Evolutionary conservation across 2,797 vertebrate species (phyloP).

Genomic region (Tapera naevia): DNA sequence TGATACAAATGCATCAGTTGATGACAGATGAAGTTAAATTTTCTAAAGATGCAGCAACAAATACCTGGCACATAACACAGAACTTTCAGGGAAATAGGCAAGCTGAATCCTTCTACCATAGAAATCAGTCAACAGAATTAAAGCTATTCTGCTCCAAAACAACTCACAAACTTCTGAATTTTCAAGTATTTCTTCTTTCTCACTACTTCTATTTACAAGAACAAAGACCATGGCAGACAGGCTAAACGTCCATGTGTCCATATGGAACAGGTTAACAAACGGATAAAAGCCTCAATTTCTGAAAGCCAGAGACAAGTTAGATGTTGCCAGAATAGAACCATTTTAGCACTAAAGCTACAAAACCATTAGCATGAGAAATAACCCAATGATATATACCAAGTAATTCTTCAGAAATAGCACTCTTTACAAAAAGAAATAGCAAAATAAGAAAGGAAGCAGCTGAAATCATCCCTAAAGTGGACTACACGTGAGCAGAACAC

Average conservation of each 20-base stretch:
- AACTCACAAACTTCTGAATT: neutral
- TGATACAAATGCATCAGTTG: neutral
- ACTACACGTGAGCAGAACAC: neutral
- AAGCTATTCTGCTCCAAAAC: neutral
- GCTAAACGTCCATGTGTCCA: neutral
- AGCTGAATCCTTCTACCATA: neutral
- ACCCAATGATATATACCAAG: neutral
- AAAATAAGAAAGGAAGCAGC: neutral
- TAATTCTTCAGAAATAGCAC: neutral
- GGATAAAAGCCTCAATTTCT: neutral
- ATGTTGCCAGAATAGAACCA: neutral
- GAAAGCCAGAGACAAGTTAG: neutral
- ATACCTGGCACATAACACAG: rapidly evolving
- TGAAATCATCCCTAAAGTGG: neutral
- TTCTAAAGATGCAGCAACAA: neutral
- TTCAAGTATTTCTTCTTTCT: neutral
- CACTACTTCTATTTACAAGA: neutral
- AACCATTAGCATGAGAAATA: neutral
- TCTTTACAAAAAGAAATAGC: neutral
- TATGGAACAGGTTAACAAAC: neutral
- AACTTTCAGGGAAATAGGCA: neutral
- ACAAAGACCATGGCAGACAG: neutral
- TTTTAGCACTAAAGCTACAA: neutral
- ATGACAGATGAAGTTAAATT: neutral
- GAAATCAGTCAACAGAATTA: neutral